Evolutionary conservation across 2,113 vertebrate species (phyloP), one percentile per base, ranked within the genome.

Genomic region (Haliaeetus leucogaster): DNA sequence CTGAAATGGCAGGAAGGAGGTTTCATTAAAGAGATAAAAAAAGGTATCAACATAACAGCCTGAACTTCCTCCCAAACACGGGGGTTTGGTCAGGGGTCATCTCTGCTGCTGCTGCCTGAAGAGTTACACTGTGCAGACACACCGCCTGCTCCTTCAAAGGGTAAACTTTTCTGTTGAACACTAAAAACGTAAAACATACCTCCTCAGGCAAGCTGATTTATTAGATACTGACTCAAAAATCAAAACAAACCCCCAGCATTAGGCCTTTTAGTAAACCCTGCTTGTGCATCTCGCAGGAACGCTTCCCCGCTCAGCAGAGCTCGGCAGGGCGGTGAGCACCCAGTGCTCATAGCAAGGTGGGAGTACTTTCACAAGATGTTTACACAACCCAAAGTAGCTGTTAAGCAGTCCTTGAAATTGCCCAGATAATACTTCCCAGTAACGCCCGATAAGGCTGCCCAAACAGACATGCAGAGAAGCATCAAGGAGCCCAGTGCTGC

Each of bases 21-120:
- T 95, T 97, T 97, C 96, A 97, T 97, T 97, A 96, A 94, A 86
- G 95, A 95, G 95, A 95, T 89, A 94, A 91, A 92, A 92, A 65
- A 96, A 95, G 95, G 43, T 93, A 95, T 86, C 87, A 86, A 79
- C 72, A 83, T 85, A 95, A 96, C 94, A 98, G 96, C 85, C 93
- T 91, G 95, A 89, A 87, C 95, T 97, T 97, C 98, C 97, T 97
- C 86, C 89, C 34, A 88, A 87, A 74, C 86, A 71, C 88, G 79
- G 7, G 61, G n/a, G 2, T 63, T 93, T 74, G 92, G 73, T 53
- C 90, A 55, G 82, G 86, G 96, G 96, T 94, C 94, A 97, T 92
- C 55, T 62, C 89, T 30, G 36, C n/a, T 14, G 25, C 73, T 21
- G 47, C 52, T 26, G 27, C 80, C 65, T 23, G 14, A 74, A 52